Evolutionary conservation across 1,140 invertebrate species (phyloP), one percentile per base, ranked within the genome.

Genomic region (Phthorimaea operculella): DNA sequence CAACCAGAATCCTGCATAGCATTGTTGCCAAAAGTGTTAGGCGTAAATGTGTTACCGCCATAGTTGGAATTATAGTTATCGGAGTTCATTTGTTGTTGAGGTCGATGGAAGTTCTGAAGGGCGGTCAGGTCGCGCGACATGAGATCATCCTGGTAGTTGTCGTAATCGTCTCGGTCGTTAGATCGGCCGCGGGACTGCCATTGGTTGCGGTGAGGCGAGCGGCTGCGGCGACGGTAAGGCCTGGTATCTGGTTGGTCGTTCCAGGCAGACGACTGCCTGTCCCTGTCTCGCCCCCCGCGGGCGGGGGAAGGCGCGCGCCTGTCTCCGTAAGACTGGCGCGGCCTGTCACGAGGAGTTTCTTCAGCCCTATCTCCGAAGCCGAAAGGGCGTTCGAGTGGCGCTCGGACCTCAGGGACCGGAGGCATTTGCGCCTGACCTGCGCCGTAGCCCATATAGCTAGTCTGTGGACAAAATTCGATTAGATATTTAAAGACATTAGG

Each of bases 391-490:
- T 47, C 16, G 4, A 14, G 14, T 16, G 11, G n/a, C 8, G 16
- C 15, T 14, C 8, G 8, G 15, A 15, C 14, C 44, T 47, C 15
- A 9, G 44, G 16, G 15, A 47, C 11, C 16, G 7, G 44, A 47
- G 44, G 15, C 44, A 47, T 42, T 16, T 47, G 44, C 11, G 44
- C 11, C n/a, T 15, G 44, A 17, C 44, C 44, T n/a, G n/a, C n/a
- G 10, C 44, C 44, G 44, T 15, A 47, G 10, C 16, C 16, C 44
- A 47, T 8, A 47, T 14, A n/a, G 15, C 8, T 17, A 47, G 44
- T 47, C 44, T 47, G 44, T 47, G 44, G 16, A 47, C 44, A 47
- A 47, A 47, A 16, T 47, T 47, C 8, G 11, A 47, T 47, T 16
- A 14, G 14, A 42, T 9, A 42, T 14, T n/a, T 42, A 42, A 42